Base-by-base conservation (phyloP, 2,888 invertebrate genomes). In the Ochropleura leucogaster region DNA sequence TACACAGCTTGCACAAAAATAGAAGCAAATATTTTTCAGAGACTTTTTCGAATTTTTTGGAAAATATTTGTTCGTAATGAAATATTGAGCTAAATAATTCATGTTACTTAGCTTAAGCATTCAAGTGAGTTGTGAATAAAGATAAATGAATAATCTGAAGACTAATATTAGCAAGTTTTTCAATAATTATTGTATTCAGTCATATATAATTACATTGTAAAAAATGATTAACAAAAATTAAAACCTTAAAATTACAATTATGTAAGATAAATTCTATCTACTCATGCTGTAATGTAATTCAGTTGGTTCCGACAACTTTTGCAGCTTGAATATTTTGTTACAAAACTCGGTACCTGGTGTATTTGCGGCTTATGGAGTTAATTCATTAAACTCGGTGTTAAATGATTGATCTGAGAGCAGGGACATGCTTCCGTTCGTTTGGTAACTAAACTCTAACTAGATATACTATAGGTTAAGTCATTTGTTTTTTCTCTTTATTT, bases 391-490 rank as follows among this genome's bases (percentile, higher is more conserved):
- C 51, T 60, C 60, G 3, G 47, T 44, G 47, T 68, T 78, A 78
- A 81, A 64, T 78, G 78, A 78, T 81, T 59, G 81, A 78, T 75
- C 78, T 59, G 63, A 53, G 53, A 59, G 51, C 18, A 68, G 78
- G 81, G 78, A 78, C 46, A 44, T 30, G 55, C 51, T 51, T 42
- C 14, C 51, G 44, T 49, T 49, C 8, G 30, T 65, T 79, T 47
- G 51, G 46, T 47, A 75, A 53, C 63, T 65, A 74, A 80, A 49
- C 53, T 67, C 30, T 64, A 30, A 30, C 30, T 30, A 30, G 30
- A 30, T 30, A 30, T 30, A 30, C 30, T 30, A 30, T 30, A 30
- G 30, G 30, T 30, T 30, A 30, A 30, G 30, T 30, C 30, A 30
- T 30, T 30, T 30, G n/a, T n/a, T 30, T 30, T 30, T 30, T 30